Evolutionary conservation across 2,888 invertebrate species (phyloP).

Genomic region (Protophormia terraenovae): DNA sequence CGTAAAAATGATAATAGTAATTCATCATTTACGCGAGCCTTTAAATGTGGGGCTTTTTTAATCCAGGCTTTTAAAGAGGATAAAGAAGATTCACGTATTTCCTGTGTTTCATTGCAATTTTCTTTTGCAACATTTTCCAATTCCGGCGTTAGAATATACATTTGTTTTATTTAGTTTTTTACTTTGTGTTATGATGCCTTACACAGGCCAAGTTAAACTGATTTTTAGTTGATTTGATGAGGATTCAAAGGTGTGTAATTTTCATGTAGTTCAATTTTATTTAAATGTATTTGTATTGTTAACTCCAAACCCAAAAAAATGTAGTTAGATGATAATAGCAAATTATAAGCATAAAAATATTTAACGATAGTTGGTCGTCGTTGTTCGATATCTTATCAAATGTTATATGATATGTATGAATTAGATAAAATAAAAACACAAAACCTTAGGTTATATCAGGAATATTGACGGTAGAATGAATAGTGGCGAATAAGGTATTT

Average conservation of each 20-base stretch:
- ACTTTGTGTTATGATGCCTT: background rate
- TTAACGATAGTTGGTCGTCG: background rate
- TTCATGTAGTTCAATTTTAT: background rate
- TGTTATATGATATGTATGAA: background rate
- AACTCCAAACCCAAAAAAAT: background rate
- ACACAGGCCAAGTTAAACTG: slow-evolving; percentile 1
- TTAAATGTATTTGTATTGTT: background rate
- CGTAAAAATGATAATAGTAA: slow-evolving; percentile 74
- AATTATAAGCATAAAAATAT: background rate
- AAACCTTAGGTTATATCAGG: background rate
- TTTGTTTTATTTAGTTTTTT: background rate
- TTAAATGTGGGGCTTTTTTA: slow-evolving; percentile 72
- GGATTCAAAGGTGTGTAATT: background rate
- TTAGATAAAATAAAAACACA: background rate
- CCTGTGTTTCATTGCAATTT: slow-evolving; percentile 73
- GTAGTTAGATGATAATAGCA: background rate
- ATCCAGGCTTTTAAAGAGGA: slow-evolving; percentile 72
- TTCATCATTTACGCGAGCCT: slow-evolving; percentile 71
- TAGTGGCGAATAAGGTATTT: slow-evolving; percentile 2
- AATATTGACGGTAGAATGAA: slow-evolving; percentile 21
- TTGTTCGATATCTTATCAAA: slow-evolving; percentile 35
- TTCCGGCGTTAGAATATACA: slow-evolving; percentile 34
- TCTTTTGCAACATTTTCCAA: slow-evolving; percentile 71
- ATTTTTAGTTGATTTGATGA: background rate
- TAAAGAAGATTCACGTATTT: slow-evolving; percentile 65